These are phyloP conservation scores for Netelia melanura DNA, from an alignment of 2,888 invertebrate species.

Conservation along the genomic window DNA sequence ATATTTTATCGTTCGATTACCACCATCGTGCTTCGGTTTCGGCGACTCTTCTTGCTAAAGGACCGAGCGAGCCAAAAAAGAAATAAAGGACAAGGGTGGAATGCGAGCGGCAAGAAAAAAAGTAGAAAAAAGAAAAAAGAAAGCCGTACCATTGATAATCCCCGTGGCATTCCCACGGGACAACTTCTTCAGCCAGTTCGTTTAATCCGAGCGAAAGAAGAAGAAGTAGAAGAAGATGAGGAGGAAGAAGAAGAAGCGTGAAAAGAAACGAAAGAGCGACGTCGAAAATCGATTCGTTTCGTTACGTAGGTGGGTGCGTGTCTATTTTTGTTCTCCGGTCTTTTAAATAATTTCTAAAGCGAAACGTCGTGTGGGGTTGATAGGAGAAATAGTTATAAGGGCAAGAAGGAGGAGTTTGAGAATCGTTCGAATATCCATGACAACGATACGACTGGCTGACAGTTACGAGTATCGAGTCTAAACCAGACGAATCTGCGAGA, in stretches of 20 bases:
- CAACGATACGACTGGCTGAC: conserved; percentile 34
- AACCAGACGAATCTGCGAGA: conserved; percentile 79
- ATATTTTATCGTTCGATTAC: conserved; percentile 4
- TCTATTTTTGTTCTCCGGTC: neutral
- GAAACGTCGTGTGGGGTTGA: no score
- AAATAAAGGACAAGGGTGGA: neutral
- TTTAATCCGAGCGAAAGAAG: conserved; percentile 48
- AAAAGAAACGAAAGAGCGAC: no score
- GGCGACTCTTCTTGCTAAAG: neutral
- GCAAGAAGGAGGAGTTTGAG: no score
- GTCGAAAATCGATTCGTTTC: no score
- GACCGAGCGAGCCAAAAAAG: neutral
- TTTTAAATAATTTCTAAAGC: no score
- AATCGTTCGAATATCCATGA: conserved; percentile 21
- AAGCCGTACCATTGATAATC: conserved; percentile 19
- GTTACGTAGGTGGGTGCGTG: no score
- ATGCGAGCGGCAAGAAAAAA: conserved; percentile 10
- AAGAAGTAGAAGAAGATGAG: no score
- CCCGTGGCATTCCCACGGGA: conserved; percentile 25
- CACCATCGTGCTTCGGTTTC: neutral
- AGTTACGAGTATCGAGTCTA: conserved; percentile 77
- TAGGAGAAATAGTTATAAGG: no score
- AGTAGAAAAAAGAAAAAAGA: no score
- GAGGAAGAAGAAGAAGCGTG: conserved; percentile 15
- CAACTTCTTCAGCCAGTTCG: conserved; percentile 29